Evolutionary conservation across 1,140 invertebrate species (phyloP), one percentile per base, ranked within the genome.

Genomic region (Calliphora vicina): DNA sequence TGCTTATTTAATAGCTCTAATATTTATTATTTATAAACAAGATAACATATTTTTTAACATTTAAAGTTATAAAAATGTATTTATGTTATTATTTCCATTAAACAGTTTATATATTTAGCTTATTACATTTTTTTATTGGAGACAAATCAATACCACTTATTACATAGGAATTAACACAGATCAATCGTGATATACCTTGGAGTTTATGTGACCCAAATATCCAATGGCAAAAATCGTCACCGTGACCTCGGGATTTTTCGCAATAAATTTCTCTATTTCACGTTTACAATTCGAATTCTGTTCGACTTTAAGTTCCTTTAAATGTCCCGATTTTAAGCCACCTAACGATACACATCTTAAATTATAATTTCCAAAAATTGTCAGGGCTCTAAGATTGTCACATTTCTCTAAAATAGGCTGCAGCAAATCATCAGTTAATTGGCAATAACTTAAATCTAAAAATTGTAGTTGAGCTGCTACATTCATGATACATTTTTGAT

Each of bases 391-490:
- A n/a, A 78, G 42, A 29, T 43, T 42, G n/a, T 2, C 0, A 25
- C 74, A 78, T 2, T 25, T 78, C 25, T 78, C 74, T 10, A 78
- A 20, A 13, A 78, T 78, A 12, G 74, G 74, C 6, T 13, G n/a
- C 27, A 83, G 35, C 12, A 83, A 27, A n/a, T 81, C 67, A 35
- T 83, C 83, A 1, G 78, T 83, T 15, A 83, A n/a, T 57, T 81
- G 76, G 9, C 78, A 83, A 27, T 50, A 81, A 45, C 26, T 81
- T 57, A 83, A 74, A 81, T 83, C 72, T 0, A 83, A 13, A 29
- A 29, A 35, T 17, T 74, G 35, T 9, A 83, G 26, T 13, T 74
- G 25, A 27, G 57, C 2, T 0, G 61, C 78, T 4, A 27, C 61
- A 0, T 73, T 61, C 10, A 45, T 26, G n/a, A 83, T 57, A 23